Percentiles rank a stretch among this genome's conserved stretches.
Evolutionary conservation across 2,113 vertebrate genomes (phyloP).

Genomic region (Amphiprion ocellaris): DNA sequence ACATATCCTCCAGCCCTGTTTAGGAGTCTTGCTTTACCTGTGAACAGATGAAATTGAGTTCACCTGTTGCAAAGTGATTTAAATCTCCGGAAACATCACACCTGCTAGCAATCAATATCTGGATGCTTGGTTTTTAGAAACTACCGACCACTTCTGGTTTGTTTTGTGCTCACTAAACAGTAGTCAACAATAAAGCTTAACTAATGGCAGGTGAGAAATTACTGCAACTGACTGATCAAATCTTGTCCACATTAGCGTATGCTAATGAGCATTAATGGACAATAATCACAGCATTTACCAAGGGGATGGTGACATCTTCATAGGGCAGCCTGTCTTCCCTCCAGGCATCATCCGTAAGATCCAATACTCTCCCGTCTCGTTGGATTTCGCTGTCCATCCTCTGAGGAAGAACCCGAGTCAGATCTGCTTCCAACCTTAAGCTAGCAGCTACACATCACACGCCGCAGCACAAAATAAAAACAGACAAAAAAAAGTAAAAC

Average conservation of each 20-base stretch:
- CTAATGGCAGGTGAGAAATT: not conserved
- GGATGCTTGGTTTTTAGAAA: too few relatives aligned
- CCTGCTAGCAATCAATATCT: too few relatives aligned
- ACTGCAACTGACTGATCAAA: not conserved
- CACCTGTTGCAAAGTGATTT: too few relatives aligned
- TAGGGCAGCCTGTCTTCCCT: conserved; percentile 96
- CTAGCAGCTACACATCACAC: not conserved
- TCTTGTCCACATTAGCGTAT: not conserved
- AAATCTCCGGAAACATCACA: too few relatives aligned
- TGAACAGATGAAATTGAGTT: too few relatives aligned
- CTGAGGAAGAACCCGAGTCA: too few relatives aligned
- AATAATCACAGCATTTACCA: conserved; percentile 82
- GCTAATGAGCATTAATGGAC: not conserved
- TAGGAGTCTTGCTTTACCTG: too few relatives aligned
- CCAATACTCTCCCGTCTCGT: conserved; percentile 95
- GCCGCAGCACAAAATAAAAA: not conserved
- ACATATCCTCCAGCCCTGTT: too few relatives aligned
- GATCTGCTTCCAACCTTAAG: not conserved
- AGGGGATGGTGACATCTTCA: conserved; percentile 95
- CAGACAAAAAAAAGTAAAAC: not conserved
- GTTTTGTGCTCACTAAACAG: too few relatives aligned
- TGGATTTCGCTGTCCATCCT: conserved; percentile 98
- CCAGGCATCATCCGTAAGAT: conserved; percentile 97
- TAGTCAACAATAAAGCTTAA: too few relatives aligned
- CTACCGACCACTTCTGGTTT: too few relatives aligned